A percentile compares a stretch with the other conserved stretches of the same genome.
Conservation (phyloP, 1,140 invertebrate species). For the Drosophila lacteicornis region DNA sequence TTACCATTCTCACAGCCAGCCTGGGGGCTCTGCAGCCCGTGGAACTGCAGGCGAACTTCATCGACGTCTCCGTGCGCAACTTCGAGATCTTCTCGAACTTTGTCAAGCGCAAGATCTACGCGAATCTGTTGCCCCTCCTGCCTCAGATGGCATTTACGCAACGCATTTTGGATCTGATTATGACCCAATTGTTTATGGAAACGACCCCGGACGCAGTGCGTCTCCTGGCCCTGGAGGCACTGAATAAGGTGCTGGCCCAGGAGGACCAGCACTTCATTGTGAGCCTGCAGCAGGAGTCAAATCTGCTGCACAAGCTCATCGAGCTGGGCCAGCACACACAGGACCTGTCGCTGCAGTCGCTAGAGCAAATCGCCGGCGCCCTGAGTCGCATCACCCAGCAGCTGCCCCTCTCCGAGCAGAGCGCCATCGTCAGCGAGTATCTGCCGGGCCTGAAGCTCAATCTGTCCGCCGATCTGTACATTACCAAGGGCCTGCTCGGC, state of each 20-base stretch:
- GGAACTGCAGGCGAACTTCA: constrained; percentile 74
- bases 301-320: constrained; percentile 69
- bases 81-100: constrained; percentile 71
- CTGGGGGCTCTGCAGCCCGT: constrained; percentile 70
- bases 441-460: constrained; percentile 67
- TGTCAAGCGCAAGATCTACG: constrained; percentile 72
- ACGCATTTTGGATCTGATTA: constrained; percentile 70
- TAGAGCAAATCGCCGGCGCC: constrained; percentile 63
- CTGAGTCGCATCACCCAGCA: constrained; percentile 69
- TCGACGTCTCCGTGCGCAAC: constrained; percentile 68
- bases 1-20: constrained; percentile 54
- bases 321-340: constrained; percentile 48
- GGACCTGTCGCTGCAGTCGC: constrained; percentile 31
- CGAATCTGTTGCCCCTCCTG: constrained; percentile 66
- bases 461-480: constrained; percentile 63
- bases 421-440: constrained; percentile 73
- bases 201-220: constrained; percentile 36
- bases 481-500: constrained; percentile 74
- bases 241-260: constrained; percentile 59
- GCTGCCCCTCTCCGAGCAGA: constrained; percentile 72
- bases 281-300: constrained; percentile 72
- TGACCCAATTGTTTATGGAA: constrained; percentile 56
- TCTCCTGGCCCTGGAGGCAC: constrained; percentile 63
- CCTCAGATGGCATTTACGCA: constrained; percentile 74
- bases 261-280: constrained; percentile 67